Percentiles rank a stretch among this genome's conserved stretches.
phyloP scores from a whole-genome alignment of 2,113 vertebrate species.

The Motacilla alba region DNA sequence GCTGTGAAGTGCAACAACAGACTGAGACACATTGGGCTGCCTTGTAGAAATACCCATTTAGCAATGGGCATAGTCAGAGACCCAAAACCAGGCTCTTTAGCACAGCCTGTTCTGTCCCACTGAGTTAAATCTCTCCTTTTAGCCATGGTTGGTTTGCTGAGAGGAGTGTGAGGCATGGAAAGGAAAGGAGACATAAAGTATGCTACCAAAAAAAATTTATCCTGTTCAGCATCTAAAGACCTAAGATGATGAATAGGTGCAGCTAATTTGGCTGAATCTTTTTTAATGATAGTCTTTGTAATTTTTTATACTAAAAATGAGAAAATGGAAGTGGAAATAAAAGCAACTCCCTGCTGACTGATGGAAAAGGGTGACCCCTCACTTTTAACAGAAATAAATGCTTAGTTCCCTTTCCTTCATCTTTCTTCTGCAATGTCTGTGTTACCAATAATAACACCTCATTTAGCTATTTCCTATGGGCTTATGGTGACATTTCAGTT shows the following conservation, averaged over 20 bases:
- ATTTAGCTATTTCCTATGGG: neutral
- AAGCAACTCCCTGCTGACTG: neutral
- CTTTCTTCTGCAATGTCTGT: neutral
- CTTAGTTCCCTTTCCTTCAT: neutral
- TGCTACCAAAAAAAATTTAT: neutral
- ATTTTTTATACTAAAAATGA: neutral
- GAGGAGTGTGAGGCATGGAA: neutral
- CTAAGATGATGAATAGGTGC: neutral
- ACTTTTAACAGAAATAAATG: neutral
- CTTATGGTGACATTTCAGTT: constrained; percentile 20
- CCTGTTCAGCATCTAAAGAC: neutral
- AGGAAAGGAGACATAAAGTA: neutral
- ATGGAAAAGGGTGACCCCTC: neutral
- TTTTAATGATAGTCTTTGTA: neutral
- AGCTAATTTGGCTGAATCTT: neutral
- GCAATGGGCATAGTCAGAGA: neutral
- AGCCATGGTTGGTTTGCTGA: neutral
- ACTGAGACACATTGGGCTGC: neutral
- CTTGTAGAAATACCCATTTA: neutral
- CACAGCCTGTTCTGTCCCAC: neutral
- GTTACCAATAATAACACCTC: neutral
- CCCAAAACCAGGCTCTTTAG: neutral
- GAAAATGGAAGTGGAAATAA: neutral
- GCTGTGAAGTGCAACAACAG: neutral
- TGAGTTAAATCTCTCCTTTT: neutral